Base-by-base conservation (phyloP, 2,113 vertebrate genomes). In the Hippocampus guttulatus region DNA sequence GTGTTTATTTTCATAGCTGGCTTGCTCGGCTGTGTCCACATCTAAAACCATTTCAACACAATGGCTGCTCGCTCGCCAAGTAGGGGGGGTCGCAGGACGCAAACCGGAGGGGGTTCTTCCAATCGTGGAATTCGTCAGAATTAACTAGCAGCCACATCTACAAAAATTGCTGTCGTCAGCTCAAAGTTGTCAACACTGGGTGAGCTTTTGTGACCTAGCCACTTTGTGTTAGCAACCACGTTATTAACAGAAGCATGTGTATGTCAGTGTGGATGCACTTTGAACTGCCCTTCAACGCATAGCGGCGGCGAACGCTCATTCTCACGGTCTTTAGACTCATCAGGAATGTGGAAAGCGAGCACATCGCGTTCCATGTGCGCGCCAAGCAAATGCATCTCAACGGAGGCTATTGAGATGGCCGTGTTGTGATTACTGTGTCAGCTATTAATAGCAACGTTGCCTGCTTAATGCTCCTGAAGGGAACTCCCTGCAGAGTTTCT, bases 371-470 rank as follows among this genome's bases (percentile, higher is more conserved):
- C 15, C 58, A 61, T 14, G 58, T 33, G 58, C 15, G 27, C 27
- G 27, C 16, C 27, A 18, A 61, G 27, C 58, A 61, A 60, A 61
- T 16, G 33, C 27, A 18, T 30, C 58, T 61, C 30, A 61, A 61
- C 18, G 58, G 27, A 38, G 27, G 14, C 63, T 25, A 73, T 85
- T 83, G 80, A 79, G 79, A 27, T 69, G 62, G 60, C 69, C 77
- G 47, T 57, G 25, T 41, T 71, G 77, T 89, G 82, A 81, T 83
- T 81, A 81, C 81, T 63, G 83, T 70, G 64, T 63, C 43, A 64
- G 66, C 70, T 91, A 89, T 90, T 88, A 91, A 88, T 87, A 89
- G 83, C 78, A 23, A 69, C 81, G 73, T 33, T 64, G 80, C 68
- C 79, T 78, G 80, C 86, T 73, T 73, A 62, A 87, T 87, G 79